Evolutionary conservation across 2,797 vertebrate species (phyloP), one percentile per base, ranked within the genome.

Genomic region (Catharus ustulatus): DNA sequence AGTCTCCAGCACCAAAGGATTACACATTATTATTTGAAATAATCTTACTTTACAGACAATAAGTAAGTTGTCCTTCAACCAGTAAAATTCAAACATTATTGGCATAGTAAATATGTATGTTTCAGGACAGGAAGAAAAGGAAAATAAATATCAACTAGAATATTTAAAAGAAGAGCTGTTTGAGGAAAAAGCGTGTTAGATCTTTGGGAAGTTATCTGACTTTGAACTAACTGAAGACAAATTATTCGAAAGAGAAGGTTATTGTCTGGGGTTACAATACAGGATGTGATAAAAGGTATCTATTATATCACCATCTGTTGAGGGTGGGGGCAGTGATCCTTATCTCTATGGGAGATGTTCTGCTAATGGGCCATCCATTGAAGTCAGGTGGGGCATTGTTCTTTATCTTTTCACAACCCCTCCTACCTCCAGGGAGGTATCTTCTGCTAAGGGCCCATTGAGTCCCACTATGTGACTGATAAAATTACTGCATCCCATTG

Each of bases 201-300:
- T 96, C 72, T 88, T 88, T 76, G 58, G 40, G 48, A 94, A 94
- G 45, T 95, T 92, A 30, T 36, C 84, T 95, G 91, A 63, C 80
- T 97, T 96, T 96, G 82, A 96, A 95, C 80, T 87, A 86, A 91
- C 66, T 91, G 2, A 15, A 95, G 54, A 90, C 32, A 94, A 93
- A 85, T 84, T 30, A 93, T 93, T 90, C 78, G 40, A 57, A 61
- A 94, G 66, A 87, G 66, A 94, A 95, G 91, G 91, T n/a, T n/a
- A n/a, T n/a, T n/a, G n/a, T n/a, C n/a, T n/a, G n/a, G n/a, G n/a
- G n/a, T n/a, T n/a, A n/a, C n/a, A n/a, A n/a, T n/a, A n/a, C n/a
- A n/a, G n/a, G n/a, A n/a, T n/a, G n/a, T n/a, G n/a, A n/a, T n/a
- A n/a, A n/a, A n/a, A n/a, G n/a, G n/a, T n/a, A n/a, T n/a, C n/a